Base-by-base conservation (phyloP, 2,888 invertebrate species). In the Scrobipalpa atriplicella region DNA sequence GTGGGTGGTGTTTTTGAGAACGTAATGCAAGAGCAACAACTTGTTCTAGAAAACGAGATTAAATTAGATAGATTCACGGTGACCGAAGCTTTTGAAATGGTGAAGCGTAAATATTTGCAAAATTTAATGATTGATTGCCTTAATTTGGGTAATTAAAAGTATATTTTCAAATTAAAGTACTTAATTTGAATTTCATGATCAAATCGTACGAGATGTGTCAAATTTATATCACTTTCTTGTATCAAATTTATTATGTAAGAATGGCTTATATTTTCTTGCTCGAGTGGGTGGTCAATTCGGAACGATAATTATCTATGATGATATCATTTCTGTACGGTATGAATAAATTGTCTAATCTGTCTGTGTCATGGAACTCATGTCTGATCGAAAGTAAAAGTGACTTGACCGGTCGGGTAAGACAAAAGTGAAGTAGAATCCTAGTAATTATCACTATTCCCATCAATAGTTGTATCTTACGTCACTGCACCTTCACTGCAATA, bases 331-430 rank as follows among this genome's bases (percentile, higher is more conserved):
- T 58, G 58, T 8, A n/a, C 16, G 29, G 58, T 21, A 38, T 16
- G 58, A 58, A 63, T 56, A 62, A 61, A 43, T 41, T 54, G 63
- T 39, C 63, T 68, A 66, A 66, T 66, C 64, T 61, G 66, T 65
- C 51, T 36, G 18, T 68, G 64, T 68, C 66, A 64, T 54, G 47
- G 56, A 38, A 62, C 39, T 43, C 52, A 58, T 41, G 47, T 67
- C 66, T 67, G 67, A 56, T 67, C 63, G 73, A 79, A 79, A 80
- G 80, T 79, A 80, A 80, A 81, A 80, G 81, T 79, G 67, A 70
- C 72, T 71, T 79, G 67, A 71, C 72, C 71, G 75, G 76, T 75
- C n/a, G n/a, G n/a, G n/a, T 65, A 61, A 61, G 43, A 66, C 69
- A 68, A 71, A 68, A 71, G 66, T 73, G 69, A 68, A 65, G 51